Conservation (phyloP, 2,888 invertebrate genomes). For the Lasiommata megera region DNA sequence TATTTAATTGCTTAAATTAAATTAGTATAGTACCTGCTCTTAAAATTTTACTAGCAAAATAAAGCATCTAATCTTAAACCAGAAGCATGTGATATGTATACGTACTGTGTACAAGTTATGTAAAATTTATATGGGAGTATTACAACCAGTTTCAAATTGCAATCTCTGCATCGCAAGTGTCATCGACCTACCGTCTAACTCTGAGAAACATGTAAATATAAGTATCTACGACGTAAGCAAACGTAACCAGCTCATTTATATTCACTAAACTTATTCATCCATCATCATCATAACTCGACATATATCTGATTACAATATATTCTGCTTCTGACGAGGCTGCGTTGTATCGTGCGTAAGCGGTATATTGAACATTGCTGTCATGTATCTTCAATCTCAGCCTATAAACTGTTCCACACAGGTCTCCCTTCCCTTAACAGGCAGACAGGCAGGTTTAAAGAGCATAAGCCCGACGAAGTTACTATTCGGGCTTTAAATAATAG, state of each 20-base stretch:
- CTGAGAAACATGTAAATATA: conserved; percentile 27
- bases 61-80: conserved; percentile 1
- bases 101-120: not conserved
- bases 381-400: too few relatives aligned
- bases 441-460: too few relatives aligned
- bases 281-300: conserved; percentile 28
- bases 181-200: conserved; percentile 28
- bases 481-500: too few relatives aligned
- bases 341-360: too few relatives aligned
- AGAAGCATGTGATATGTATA: not conserved
- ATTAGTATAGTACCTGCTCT: too few relatives aligned
- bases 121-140: conserved; percentile 11
- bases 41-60: too few relatives aligned
- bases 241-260: conserved; percentile 28
- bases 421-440: too few relatives aligned
- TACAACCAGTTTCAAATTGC: conserved; percentile 31
- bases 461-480: too few relatives aligned
- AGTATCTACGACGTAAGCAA: conserved; percentile 7
- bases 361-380: not conserved
- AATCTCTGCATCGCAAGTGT: conserved; percentile 29
- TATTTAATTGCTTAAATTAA: too few relatives aligned
- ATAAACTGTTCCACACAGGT: too few relatives aligned
- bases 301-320: conserved; percentile 21
- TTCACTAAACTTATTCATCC: conserved; percentile 29
- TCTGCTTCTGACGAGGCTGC: conserved; percentile 15